phyloP scores from a whole-genome alignment of 2,113 vertebrate species.

The Crotophaga sulcirostris region DNA sequence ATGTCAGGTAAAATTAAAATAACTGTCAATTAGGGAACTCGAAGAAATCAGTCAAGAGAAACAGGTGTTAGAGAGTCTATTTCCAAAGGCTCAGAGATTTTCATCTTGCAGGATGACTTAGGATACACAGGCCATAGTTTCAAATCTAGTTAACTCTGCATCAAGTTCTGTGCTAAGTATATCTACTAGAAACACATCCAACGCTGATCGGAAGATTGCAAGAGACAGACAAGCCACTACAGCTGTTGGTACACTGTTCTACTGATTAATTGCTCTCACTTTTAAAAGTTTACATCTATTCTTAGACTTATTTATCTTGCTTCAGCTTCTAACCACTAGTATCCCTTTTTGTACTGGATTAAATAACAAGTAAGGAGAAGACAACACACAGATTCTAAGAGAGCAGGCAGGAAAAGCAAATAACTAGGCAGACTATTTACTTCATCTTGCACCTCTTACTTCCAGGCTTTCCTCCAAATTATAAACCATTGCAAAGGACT shows the following conservation, averaged over 20 bases:
- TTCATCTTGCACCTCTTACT: neutral
- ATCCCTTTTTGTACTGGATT: neutral
- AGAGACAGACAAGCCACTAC: neutral
- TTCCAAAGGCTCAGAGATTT: neutral
- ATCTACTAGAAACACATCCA: neutral
- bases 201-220: neutral
- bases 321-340: neutral
- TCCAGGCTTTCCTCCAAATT: neutral
- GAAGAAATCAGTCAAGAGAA: neutral
- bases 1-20: neutral
- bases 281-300: neutral
- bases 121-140: neutral
- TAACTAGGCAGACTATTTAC: neutral
- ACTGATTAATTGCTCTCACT: neutral
- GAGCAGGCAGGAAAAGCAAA: neutral
- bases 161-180: neutral
- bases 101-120: neutral
- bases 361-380: neutral
- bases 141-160: neutral
- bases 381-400: neutral
- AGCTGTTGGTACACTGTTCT: neutral
- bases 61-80: neutral
- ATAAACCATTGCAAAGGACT: neutral
- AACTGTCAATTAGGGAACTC: neutral
- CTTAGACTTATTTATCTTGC: neutral